phyloP scores from a whole-genome alignment of 2,797 vertebrate genomes.

The Lagorchestes hirsutus region DNA sequence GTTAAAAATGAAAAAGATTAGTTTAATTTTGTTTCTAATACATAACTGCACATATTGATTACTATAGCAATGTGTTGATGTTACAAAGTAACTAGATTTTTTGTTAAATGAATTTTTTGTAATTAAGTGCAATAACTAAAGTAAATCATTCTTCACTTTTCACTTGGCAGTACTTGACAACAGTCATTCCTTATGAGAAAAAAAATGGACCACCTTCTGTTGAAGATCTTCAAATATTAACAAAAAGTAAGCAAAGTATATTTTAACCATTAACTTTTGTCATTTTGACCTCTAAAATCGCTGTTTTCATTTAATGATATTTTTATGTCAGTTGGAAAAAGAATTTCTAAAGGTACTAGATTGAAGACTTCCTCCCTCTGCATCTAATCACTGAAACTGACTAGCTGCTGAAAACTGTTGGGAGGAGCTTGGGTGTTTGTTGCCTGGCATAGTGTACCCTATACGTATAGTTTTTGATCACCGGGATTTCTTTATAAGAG shows the following conservation, averaged over 20 bases:
- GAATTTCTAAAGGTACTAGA: neutral
- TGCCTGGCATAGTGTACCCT: neutral
- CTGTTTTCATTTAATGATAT: constrained; percentile 15
- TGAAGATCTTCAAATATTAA: constrained; percentile 98
- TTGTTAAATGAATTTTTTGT: constrained; percentile 5
- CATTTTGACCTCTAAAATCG: constrained; percentile 44
- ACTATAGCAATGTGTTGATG: neutral
- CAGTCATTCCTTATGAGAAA: constrained; percentile 98
- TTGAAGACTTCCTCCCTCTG: constrained; percentile 12
- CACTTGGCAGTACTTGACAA: constrained; percentile 94
- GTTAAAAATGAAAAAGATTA: constrained; percentile 17
- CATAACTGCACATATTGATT: neutral
- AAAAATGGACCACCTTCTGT: constrained; percentile 93
- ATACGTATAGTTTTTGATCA: neutral
- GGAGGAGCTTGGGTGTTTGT: neutral
- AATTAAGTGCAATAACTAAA: constrained; percentile 40
- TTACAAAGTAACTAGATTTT: constrained; percentile 6
- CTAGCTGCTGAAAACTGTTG: neutral
- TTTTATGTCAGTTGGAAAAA: constrained; percentile 13
- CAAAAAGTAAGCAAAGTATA: constrained; percentile 93
- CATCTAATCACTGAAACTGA: neutral
- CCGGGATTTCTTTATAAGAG: neutral
- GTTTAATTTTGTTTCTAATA: neutral
- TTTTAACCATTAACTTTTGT: constrained; percentile 20
- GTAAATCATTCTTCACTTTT: constrained; percentile 53